phyloP scores from a whole-genome alignment of 2,113 vertebrate species.

The Saiga tatarica region DNA sequence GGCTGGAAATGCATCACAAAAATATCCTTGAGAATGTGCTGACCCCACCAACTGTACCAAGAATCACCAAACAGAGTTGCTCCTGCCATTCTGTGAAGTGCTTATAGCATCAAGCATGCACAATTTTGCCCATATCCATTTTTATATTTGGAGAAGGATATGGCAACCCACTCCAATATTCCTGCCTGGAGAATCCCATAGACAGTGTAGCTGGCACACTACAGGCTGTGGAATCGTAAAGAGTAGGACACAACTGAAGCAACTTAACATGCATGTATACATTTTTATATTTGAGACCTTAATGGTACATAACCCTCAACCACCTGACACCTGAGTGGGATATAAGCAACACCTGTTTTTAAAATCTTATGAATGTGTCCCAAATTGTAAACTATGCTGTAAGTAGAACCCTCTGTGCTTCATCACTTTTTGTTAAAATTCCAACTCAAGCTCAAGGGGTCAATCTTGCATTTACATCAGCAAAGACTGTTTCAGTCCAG shows the following conservation, averaged over 20 bases:
- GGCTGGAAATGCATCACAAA: neutral
- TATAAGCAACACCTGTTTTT: neutral
- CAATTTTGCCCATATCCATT: neutral
- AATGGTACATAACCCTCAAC: neutral
- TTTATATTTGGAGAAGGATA: neutral
- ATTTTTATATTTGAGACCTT: neutral
- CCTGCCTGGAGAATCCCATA: neutral
- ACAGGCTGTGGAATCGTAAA: neutral
- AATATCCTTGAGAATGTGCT: neutral
- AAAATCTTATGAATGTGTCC: neutral
- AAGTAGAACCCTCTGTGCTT: neutral
- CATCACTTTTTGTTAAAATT: neutral
- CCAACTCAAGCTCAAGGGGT: slow-evolving; percentile 19
- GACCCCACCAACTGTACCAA: neutral
- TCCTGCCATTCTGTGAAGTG: neutral
- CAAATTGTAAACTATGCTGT: neutral
- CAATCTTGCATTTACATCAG: neutral
- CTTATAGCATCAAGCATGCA: neutral
- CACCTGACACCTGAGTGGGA: neutral
- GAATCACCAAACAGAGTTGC: neutral
- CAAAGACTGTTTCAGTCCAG: neutral
- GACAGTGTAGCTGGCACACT: neutral
- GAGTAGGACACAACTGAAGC: neutral
- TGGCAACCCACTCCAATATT: neutral
- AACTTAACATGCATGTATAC: neutral